Evolutionary conservation across 2,888 invertebrate species (phyloP).

Genomic region (Anodontia alba): DNA sequence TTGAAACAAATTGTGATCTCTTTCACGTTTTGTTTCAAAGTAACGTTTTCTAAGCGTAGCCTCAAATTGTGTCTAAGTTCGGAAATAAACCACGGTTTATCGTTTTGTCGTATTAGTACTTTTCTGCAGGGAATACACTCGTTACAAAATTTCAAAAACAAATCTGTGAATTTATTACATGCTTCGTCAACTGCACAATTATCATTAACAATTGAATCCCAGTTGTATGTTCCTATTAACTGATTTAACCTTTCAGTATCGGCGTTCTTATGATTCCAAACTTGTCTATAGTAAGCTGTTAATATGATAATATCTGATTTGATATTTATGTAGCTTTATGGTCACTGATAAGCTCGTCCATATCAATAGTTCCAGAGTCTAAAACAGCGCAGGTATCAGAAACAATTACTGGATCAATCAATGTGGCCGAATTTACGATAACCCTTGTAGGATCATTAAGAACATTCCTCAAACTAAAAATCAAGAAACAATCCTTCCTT

Average conservation of each 20-base stretch:
- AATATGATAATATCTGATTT: neutral
- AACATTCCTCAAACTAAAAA: neutral
- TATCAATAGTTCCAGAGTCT: neutral
- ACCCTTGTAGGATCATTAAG: neutral
- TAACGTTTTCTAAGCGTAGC: neutral
- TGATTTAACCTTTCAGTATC: neutral
- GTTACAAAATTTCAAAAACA: neutral
- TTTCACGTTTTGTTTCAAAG: neutral
- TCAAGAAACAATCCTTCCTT: neutral
- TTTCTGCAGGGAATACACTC: neutral
- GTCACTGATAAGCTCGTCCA: neutral
- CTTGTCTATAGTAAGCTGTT: neutral
- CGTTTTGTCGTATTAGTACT: neutral
- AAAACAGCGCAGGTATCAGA: neutral
- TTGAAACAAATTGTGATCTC: neutral
- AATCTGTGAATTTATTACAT: neutral
- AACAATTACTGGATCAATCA: neutral
- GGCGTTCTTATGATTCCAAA: constrained; percentile 3
- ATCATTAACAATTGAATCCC: neutral
- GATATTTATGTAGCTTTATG: neutral
- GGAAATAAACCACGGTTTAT: constrained; percentile 4
- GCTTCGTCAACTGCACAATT: neutral
- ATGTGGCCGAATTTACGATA: neutral
- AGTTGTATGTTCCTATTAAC: neutral
- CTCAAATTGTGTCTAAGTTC: neutral